Base-by-base conservation (phyloP, 2,888 invertebrate genomes). In the Mythimna ferrago region DNA sequence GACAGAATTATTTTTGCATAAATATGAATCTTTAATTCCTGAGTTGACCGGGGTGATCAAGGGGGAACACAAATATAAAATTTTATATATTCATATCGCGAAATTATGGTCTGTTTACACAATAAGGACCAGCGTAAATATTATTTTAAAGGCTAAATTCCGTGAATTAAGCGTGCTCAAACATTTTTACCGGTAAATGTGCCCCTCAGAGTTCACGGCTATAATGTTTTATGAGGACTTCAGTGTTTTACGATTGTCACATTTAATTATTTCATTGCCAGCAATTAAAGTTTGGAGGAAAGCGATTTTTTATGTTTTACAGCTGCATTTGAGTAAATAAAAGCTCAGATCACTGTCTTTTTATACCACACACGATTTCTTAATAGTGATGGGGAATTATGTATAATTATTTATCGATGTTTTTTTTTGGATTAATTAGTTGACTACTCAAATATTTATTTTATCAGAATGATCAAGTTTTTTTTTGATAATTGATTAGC, bases 261-360 rank as follows among this genome's bases (percentile, higher is more conserved):
- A 93, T 96, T 96, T 96, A 96, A 96, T 96, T 96, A 96, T 93
- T 96, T 95, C 94, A 96, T 95, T 95, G 95, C 93, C 87, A 89
- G 95, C 95, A 95, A 96, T 96, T 95, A 96, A 95, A 95, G 91
- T 95, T 95, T 94, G 91, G 94, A 93, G 91, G 93, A 94, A 94
- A 94, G 92, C 91, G 92, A 90, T 93, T 94, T 95, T 94, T 94
- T 93, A 91, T 90, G 90, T 93, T 95, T 95, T 94, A 95, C 93
- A 90, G 92, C 93, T 93, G 91, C 92, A 93, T 96, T 95, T 95
- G 93, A 93, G 94, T 94, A 94, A 95, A 96, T 96, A 96, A 96
- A 96, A 94, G 92, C 89, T 92, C 86, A 86, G 88, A 91, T 91
- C 91, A 89, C 90, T 92, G 90, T 92, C 90, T 93, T 93, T 95